phyloP scores from a whole-genome alignment of 2,113 vertebrate species.

The Caloenas nicobarica region DNA sequence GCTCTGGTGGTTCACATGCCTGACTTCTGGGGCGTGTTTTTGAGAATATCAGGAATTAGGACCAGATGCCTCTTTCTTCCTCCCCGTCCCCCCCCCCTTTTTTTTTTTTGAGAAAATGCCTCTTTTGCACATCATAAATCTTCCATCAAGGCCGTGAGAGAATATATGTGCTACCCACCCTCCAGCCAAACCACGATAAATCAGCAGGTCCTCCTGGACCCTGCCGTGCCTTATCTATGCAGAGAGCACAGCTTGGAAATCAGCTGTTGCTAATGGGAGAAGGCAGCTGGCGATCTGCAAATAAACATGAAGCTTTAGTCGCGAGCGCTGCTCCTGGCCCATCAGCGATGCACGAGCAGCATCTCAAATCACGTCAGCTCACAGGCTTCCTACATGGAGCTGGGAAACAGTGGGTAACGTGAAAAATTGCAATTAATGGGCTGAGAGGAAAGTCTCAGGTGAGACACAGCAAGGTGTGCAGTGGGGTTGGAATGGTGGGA shows the following conservation, averaged over 20 bases:
- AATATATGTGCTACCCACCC: slow-evolving; percentile 7
- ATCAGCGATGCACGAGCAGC: background rate
- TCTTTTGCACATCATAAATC: slow-evolving; percentile 31
- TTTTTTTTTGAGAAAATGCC: background rate
- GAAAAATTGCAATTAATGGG: background rate
- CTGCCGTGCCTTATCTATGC: slow-evolving; percentile 13
- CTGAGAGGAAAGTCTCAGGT: background rate
- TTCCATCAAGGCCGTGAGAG: slow-evolving; percentile 7
- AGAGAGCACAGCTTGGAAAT: background rate
- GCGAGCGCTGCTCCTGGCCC: background rate
- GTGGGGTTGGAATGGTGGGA: background rate
- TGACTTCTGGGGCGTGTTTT: background rate
- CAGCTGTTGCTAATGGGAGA: background rate
- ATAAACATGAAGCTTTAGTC: background rate
- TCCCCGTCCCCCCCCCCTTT: too few relatives aligned
- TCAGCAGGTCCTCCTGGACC: background rate
- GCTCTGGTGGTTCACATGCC: background rate
- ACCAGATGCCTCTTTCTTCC: background rate
- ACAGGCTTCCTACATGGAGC: rapidly evolving
- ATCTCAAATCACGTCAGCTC: background rate
- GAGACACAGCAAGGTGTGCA: background rate
- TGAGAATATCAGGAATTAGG: background rate
- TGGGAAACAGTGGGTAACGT: background rate
- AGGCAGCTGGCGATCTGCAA: slow-evolving; percentile 4
- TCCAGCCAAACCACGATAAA: slow-evolving; percentile 19